These are phyloP conservation scores for Pelecanoides urinatrix DNA, from an alignment of 2,113 vertebrate species.

Conservation along the genomic window DNA sequence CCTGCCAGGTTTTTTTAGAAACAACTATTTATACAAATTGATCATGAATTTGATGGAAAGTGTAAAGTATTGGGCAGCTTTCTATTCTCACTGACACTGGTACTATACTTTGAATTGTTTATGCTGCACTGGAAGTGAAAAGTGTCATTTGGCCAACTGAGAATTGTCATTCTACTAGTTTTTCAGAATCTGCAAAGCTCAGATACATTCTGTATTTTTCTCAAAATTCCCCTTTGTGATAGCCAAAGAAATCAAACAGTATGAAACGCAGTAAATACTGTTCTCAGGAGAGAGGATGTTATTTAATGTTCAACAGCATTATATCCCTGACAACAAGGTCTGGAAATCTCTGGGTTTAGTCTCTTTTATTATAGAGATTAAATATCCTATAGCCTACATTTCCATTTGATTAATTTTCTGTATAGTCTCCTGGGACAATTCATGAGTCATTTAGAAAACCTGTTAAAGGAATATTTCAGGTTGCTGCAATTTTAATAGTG, in stretches of 20 bases:
- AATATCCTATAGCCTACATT: neutral
- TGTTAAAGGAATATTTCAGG: neutral
- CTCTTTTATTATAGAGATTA: neutral
- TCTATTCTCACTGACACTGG: neutral
- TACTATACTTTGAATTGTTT: neutral
- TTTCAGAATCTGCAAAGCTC: neutral
- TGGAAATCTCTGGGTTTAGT: neutral
- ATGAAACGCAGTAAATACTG: neutral
- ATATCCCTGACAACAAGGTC: neutral
- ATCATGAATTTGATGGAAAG: neutral
- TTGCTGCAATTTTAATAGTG: neutral
- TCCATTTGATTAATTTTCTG: neutral
- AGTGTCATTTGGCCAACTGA: neutral
- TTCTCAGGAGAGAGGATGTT: neutral
- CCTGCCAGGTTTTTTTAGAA: neutral
- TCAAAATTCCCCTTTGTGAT: neutral
- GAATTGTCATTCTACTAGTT: neutral
- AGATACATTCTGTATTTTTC: neutral
- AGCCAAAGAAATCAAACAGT: neutral
- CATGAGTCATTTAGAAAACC: neutral
- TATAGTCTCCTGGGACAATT: neutral
- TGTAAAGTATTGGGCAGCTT: neutral
- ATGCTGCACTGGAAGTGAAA: neutral
- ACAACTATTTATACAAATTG: rapidly evolving
- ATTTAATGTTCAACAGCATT: neutral